A percentile compares a stretch with the other conserved stretches of the same genome.
phyloP scores from a whole-genome alignment of 1,140 invertebrate species.

The Calephelis nemesis region DNA sequence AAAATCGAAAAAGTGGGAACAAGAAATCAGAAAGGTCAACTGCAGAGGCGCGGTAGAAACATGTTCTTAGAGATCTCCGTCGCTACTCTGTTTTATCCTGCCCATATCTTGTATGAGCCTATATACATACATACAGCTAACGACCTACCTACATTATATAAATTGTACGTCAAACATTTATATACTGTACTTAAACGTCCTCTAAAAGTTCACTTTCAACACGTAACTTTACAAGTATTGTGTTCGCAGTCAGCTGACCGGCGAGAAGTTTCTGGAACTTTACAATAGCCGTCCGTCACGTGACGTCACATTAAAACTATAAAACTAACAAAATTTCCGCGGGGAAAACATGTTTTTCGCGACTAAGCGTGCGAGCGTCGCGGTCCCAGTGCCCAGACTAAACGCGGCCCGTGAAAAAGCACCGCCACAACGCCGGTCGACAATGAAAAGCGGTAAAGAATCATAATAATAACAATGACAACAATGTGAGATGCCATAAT shows the following conservation, averaged over 20 bases:
- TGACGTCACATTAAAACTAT: constrained; percentile 44
- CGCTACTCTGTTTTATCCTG: too few relatives aligned
- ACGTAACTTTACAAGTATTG: constrained; percentile 18
- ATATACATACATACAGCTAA: not conserved
- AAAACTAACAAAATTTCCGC: constrained; percentile 60
- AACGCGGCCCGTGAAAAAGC: constrained; percentile 76
- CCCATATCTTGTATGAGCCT: not conserved
- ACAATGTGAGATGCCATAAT: constrained; percentile 79
- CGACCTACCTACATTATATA: not conserved
- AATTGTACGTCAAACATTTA: not conserved
- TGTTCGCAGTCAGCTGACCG: constrained; percentile 44
- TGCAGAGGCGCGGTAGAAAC: too few relatives aligned
- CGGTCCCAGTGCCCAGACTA: constrained; percentile 76
- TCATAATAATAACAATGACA: constrained; percentile 80
- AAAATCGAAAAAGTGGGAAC: too few relatives aligned
- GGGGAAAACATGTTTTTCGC: constrained; percentile 73
- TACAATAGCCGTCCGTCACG: constrained; percentile 35
- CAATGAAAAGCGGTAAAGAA: constrained; percentile 79
- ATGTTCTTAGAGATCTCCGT: too few relatives aligned
- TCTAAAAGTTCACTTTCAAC: constrained; percentile 17
- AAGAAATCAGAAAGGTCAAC: too few relatives aligned
- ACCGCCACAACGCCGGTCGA: constrained; percentile 75
- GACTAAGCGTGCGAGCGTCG: constrained; percentile 73
- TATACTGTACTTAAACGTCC: constrained; percentile 17
- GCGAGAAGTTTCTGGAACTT: constrained; percentile 24